Evolutionary conservation across 2,113 vertebrate genomes (phyloP).

Genomic region (Aegithalos caudatus): DNA sequence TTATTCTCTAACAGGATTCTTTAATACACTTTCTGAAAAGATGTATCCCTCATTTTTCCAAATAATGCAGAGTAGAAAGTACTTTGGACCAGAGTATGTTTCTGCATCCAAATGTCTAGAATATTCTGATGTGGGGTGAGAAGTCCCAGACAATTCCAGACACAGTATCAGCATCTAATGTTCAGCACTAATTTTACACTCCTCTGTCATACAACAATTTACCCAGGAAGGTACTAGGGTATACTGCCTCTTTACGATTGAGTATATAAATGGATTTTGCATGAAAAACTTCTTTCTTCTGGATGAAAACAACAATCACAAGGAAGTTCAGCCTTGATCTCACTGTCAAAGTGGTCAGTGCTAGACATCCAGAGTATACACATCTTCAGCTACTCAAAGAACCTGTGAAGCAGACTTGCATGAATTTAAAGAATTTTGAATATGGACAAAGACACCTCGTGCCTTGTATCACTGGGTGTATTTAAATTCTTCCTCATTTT

Average conservation of each 20-base stretch:
- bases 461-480: neutral
- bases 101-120: neutral
- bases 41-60: neutral
- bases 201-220: neutral
- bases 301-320: neutral
- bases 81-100: neutral
- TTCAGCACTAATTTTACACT: neutral
- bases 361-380: neutral
- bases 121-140: neutral
- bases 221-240: neutral
- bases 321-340: neutral
- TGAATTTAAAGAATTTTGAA: neutral
- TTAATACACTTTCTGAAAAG: neutral
- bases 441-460: neutral
- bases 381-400: neutral
- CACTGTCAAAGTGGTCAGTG: neutral
- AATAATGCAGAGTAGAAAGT: neutral
- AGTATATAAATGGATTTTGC: neutral
- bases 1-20: neutral
- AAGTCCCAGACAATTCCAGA: neutral
- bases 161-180: neutral
- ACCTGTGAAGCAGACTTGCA: neutral
- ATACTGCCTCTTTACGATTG: neutral
- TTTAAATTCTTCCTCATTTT: neutral
- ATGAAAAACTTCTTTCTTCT: neutral